Base-by-base conservation (phyloP, 2,113 vertebrate genomes). In the Coturnix japonica region DNA sequence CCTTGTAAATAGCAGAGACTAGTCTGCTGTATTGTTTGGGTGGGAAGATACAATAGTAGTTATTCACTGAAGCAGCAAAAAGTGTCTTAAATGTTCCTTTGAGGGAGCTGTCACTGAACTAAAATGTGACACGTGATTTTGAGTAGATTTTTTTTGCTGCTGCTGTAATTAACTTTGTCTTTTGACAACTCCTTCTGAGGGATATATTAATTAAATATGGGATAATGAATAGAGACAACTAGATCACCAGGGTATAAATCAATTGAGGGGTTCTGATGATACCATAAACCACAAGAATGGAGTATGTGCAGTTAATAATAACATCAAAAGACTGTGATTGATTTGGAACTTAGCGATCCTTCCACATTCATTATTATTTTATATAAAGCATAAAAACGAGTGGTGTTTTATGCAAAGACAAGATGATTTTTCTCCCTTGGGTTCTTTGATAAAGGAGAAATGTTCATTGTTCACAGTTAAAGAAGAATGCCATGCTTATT, bases 201-300 rank as follows among this genome's bases (percentile, higher is more conserved):
- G 73, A 94, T 91, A 80, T 91, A 95, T 96, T 97, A 96, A 94
- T 97, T 97, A 96, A 97, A 96, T 96, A 87, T 86, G 74, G 90
- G 94, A 91, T 95, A 96, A 97, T 96, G 89, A 96, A 97, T 96
- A 89, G 91, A 91, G 94, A 95, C 95, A 93, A 85, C 91, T 96
- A 95, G 94, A 94, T 96, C 93, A 96, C 91, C 57, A 94, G 86
- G 76, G 83, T 81, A 95, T 96, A 97, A 97, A 97, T 97, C 96
- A 95, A 85, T 95, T 94, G 94, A 96, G 92, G 85, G 82, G 89
- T 96, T 96, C 95, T 96, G 96, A 96, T 89, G 96, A 97, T 94
- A 95, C 94, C 92, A 96, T 96, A 97, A 95, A 93, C 91, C 92
- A 91, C 31, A 93, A 94, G 93, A 92, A 95, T 95, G 80, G 89